phyloP scores from a whole-genome alignment of 2,113 vertebrate species.

The Bubalus kerabau region DNA sequence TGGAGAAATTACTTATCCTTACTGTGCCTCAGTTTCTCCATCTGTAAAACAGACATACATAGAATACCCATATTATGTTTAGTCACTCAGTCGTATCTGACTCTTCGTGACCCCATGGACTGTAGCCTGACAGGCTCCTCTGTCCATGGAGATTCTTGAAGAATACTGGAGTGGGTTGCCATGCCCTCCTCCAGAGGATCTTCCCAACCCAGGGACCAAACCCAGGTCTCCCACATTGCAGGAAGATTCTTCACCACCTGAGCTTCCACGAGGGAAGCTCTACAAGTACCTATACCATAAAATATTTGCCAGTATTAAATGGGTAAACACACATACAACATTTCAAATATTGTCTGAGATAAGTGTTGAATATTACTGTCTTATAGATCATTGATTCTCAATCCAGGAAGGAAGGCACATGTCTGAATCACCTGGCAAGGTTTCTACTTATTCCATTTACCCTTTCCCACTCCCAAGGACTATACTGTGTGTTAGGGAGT shows the following conservation, averaged over 20 bases:
- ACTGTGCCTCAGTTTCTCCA: not conserved
- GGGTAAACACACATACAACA: not conserved
- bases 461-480: not conserved
- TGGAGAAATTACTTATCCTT: not conserved
- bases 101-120: not conserved
- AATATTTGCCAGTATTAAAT: not conserved
- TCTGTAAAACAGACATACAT: not conserved
- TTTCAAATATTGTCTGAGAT: not conserved
- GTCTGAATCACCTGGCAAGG: not conserved
- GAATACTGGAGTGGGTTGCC: not conserved
- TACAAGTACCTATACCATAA: not conserved
- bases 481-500: not conserved
- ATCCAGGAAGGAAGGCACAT: not conserved
- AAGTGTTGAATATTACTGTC: not conserved
- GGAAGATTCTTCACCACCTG: not conserved
- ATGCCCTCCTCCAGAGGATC: not conserved
- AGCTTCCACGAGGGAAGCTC: not conserved
- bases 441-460: not conserved
- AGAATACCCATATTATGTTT: not conserved
- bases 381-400: not conserved
- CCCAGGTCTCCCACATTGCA: not conserved
- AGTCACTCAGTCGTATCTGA: fast-evolving
- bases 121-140: not conserved
- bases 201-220: not conserved
- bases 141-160: not conserved